phyloP scores from a whole-genome alignment of 2,888 invertebrate species.

The Philopedon plagiatum region DNA sequence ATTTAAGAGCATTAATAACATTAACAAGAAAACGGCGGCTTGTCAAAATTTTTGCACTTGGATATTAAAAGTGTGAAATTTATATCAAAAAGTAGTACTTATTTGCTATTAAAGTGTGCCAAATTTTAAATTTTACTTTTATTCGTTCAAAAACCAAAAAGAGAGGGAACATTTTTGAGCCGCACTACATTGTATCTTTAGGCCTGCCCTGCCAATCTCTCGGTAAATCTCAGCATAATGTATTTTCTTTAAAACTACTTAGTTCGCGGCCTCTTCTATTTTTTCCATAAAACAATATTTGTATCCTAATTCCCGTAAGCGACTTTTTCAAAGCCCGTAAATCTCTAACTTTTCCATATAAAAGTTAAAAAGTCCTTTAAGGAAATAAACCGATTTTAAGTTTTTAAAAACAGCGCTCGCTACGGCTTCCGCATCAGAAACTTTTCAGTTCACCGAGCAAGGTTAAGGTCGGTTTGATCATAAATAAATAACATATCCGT shows the following conservation, averaged over 20 bases:
- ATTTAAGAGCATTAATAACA: no score
- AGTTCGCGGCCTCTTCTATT: neutral
- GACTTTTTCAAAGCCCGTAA: constrained; percentile 1
- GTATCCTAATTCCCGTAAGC: neutral
- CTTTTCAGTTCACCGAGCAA: neutral
- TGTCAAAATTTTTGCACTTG: no score
- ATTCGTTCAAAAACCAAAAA: no score
- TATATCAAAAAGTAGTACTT: no score
- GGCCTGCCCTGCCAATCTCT: no score
- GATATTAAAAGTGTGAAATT: no score
- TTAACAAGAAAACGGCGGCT: no score
- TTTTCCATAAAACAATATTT: neutral
- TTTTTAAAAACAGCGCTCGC: neutral
- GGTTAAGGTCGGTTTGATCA: neutral
- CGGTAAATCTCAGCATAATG: neutral
- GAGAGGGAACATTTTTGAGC: no score
- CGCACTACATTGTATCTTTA: no score
- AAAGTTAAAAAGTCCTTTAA: constrained; percentile 21
- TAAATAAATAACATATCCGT: constrained; percentile 1
- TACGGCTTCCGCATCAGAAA: neutral
- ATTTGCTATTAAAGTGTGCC: no score
- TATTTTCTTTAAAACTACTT: neutral
- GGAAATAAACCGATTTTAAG: constrained; percentile 17
- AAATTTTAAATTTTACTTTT: no score
- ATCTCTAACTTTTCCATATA: constrained; percentile 17